phyloP scores from a whole-genome alignment of 2,888 invertebrate species.

The Yponomeuta plumbellus region DNA sequence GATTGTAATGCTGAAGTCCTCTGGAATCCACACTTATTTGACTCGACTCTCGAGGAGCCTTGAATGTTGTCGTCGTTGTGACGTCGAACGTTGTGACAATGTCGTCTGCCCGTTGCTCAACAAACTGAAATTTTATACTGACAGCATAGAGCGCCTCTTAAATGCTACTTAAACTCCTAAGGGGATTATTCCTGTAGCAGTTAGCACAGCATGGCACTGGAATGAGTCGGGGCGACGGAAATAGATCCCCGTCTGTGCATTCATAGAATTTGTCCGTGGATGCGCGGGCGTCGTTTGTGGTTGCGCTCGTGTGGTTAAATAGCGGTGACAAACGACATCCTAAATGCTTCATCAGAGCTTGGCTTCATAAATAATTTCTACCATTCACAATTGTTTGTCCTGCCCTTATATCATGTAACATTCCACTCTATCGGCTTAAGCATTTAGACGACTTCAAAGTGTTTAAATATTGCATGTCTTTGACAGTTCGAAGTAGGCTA shows the following conservation, averaged over 20 bases:
- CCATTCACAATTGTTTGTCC: too few relatives aligned
- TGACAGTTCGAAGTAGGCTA: too few relatives aligned
- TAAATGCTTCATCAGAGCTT: too few relatives aligned
- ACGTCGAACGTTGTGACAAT: not conserved
- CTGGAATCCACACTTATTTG: too few relatives aligned
- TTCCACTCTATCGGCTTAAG: too few relatives aligned
- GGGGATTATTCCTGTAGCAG: not conserved
- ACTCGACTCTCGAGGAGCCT: too few relatives aligned
- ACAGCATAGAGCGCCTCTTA: not conserved
- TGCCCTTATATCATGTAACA: too few relatives aligned
- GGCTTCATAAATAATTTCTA: too few relatives aligned
- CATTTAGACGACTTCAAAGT: too few relatives aligned
- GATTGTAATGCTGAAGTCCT: too few relatives aligned
- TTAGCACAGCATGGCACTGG: not conserved
- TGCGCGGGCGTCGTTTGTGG: not conserved
- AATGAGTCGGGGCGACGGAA: conserved; percentile 3
- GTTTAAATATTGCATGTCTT: too few relatives aligned
- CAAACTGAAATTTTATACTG: not conserved
- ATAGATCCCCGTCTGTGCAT: conserved; percentile 12
- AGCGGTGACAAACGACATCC: not conserved
- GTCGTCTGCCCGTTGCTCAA: not conserved
- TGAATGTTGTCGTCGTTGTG: too few relatives aligned
- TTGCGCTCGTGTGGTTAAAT: not conserved
- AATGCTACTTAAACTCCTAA: not conserved
- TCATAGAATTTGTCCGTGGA: not conserved